Conservation (phyloP, 1,140 invertebrate genomes). For the Phthorimaea operculella region DNA sequence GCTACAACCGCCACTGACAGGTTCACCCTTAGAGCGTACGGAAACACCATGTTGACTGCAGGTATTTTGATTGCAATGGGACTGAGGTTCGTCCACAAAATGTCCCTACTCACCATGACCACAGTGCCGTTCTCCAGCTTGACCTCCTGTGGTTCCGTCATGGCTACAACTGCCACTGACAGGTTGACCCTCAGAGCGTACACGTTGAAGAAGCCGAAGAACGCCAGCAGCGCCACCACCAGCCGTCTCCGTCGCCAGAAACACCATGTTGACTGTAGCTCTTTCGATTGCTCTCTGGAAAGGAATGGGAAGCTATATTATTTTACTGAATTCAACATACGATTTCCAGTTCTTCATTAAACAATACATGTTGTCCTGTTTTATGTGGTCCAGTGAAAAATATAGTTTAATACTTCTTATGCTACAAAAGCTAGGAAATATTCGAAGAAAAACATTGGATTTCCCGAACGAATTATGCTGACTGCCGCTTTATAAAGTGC, state of each 20-base stretch:
- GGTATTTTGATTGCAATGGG: constrained; percentile 59
- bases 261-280: constrained; percentile 70
- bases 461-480: no score
- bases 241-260: constrained; percentile 79
- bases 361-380: no score
- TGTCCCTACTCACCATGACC: constrained; percentile 64
- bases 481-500: no score
- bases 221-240: constrained; percentile 80
- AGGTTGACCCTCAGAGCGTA: constrained; percentile 90
- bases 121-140: constrained; percentile 69
- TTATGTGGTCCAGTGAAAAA: no score
- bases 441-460: no score
- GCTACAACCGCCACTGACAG: constrained; percentile 77
- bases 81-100: no score
- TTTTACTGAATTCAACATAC: no score
- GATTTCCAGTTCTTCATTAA: no score
- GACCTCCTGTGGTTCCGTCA: constrained; percentile 75
- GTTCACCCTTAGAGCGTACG: constrained; percentile 90
- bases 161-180: constrained; percentile 90
- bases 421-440: no score
- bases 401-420: no score
- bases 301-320: constrained; percentile 17
- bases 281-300: constrained; percentile 64
- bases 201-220: constrained; percentile 90
- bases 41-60: constrained; percentile 72